Conservation (phyloP, 2,797 vertebrate genomes). For the Sebastes elongatus region DNA sequence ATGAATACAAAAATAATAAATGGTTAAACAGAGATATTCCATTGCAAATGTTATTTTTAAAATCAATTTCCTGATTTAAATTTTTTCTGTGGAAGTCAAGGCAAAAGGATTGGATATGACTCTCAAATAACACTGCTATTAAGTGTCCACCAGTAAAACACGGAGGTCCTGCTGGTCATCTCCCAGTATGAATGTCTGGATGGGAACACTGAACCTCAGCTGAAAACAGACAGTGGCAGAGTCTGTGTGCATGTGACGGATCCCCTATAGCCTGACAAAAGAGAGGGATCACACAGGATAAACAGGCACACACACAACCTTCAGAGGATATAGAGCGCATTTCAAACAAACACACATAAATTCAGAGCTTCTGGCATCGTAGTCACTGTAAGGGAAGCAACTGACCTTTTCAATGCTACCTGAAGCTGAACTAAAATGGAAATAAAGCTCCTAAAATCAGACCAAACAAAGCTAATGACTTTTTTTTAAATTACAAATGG, state of each 20-base stretch:
- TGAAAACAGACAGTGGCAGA: not conserved
- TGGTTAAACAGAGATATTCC: not conserved
- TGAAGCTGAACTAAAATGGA: not conserved
- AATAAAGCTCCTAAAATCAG: not conserved
- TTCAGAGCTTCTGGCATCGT: not conserved
- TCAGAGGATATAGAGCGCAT: conserved; percentile 11
- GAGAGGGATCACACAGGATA: conserved; percentile 36
- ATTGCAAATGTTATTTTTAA: not conserved
- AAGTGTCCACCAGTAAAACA: not conserved
- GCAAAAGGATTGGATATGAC: not conserved
- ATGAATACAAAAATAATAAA: not conserved
- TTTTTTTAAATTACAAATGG: not conserved
- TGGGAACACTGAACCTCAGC: not conserved
- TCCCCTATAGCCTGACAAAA: conserved; percentile 22
- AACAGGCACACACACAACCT: conserved; percentile 13
- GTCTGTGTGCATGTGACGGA: conserved; percentile 1
- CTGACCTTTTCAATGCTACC: not conserved
- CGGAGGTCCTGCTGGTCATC: not conserved
- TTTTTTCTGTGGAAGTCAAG: not conserved
- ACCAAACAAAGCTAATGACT: not conserved
- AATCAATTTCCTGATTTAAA: not conserved
- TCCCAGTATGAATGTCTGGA: not conserved
- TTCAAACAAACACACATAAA: not conserved
- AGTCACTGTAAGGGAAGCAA: not conserved
- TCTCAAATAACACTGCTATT: not conserved